Evolutionary conservation across 1,140 invertebrate species (phyloP), one percentile per base, ranked within the genome.

Genomic region (Cephus cinctus): DNA sequence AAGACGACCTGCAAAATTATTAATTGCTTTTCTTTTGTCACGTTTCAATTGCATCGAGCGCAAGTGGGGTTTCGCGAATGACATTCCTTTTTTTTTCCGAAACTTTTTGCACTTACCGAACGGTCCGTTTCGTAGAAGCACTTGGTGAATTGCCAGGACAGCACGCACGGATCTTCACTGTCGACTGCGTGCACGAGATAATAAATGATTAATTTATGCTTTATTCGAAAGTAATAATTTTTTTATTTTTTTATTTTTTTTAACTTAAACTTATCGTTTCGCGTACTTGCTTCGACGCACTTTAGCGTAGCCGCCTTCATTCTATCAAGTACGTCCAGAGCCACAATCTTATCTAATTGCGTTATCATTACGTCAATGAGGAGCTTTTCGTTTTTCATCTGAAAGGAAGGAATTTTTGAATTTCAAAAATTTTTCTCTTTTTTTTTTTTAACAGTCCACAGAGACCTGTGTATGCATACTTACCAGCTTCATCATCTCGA

Each of bases 321-420:
- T 47, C 14, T 12, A 5, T 50, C 47, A 6, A 53, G 46, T 9
- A 42, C 27, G 11, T 58, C 53, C 14, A 46, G 32, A 1, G 50
- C 47, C 34, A 61, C 40, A 53, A 61, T 56, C 15, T 54, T 43
- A 20, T 53, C 51, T 2, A 57, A 30, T 40, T 63, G 53, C 11
- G 34, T 35, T 34, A 30, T 21, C 0, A 61, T 39, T 18, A 39
- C 39, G 1, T 38, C 15, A 5, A 59, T 8, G 21, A 14, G 31
- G 3, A 61, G 30, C 41, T 53, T 52, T 8, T 50, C 52, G 27
- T 57, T 52, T 49, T 61, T 61, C 12, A 56, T 31, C 60, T 63
- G 36, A 8, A n/a, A 2, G 38, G 20, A 38, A 19, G 12, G 34
- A 44, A 38, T 3, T 38, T 2, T 4, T 2, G 12, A 43, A 31